These are phyloP conservation scores for Drosophila guanche DNA, from an alignment of 1,140 invertebrate genomes.

Conservation along the genomic window DNA sequence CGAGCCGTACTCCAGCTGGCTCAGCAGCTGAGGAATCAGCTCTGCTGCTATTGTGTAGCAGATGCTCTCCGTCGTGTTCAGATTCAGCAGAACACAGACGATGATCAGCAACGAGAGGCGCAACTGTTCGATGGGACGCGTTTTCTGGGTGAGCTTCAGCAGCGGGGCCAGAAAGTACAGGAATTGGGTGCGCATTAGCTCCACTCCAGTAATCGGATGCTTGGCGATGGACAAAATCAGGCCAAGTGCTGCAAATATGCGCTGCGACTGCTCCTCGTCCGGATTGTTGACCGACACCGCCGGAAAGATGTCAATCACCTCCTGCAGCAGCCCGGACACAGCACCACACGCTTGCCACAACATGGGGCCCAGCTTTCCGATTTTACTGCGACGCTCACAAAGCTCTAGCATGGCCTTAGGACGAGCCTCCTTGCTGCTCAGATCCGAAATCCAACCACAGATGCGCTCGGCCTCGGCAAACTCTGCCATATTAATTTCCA, in stretches of 20 bases:
- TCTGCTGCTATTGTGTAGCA: slow-evolving; percentile 32
- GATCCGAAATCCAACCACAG: slow-evolving; percentile 34
- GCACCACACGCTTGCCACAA: slow-evolving; percentile 50
- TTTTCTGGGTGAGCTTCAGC: slow-evolving; percentile 34
- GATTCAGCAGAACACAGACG: slow-evolving; percentile 32
- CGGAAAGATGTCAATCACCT: slow-evolving; percentile 35
- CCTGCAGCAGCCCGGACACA: slow-evolving; percentile 39
- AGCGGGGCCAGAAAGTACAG: slow-evolving; percentile 36
- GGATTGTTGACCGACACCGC: slow-evolving; percentile 16
- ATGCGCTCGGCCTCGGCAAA: slow-evolving; percentile 16
- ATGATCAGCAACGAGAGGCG: slow-evolving; percentile 41
- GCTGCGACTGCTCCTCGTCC: slow-evolving; percentile 26
- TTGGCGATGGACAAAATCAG: slow-evolving; percentile 38
- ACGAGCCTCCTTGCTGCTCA: slow-evolving; percentile 27
- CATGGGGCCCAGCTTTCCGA: slow-evolving; percentile 28
- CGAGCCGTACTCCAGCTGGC: slow-evolving; percentile 30
- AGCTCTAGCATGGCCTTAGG: slow-evolving; percentile 44
- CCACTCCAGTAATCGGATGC: slow-evolving; percentile 21
- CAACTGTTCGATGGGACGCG: slow-evolving; percentile 29
- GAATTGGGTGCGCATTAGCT: slow-evolving; percentile 35
- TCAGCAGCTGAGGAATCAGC: slow-evolving; percentile 27
- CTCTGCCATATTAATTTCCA: no score
- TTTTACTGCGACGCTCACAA: slow-evolving; percentile 23
- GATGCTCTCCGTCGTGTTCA: slow-evolving; percentile 25
- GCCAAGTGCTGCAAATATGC: slow-evolving; percentile 46